These are phyloP conservation scores for Eumeta japonica DNA, from an alignment of 1,140 invertebrate genomes.

Conservation along the genomic window DNA sequence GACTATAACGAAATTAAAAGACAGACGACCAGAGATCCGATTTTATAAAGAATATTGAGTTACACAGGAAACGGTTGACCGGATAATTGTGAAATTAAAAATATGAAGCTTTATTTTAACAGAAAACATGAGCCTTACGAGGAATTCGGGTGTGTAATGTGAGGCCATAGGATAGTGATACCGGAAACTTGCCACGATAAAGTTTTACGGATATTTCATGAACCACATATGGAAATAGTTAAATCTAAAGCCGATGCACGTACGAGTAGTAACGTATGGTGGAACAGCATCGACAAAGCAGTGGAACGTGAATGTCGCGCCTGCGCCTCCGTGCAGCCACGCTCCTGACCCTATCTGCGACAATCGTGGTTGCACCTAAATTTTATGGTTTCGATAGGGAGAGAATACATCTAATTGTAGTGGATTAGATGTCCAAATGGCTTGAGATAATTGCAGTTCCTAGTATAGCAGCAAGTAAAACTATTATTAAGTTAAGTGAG, in stretches of 20 bases:
- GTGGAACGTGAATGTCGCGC: conserved; percentile 17
- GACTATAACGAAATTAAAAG: conserved; percentile 5
- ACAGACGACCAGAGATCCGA: background rate
- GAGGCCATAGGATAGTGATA: conserved; percentile 21
- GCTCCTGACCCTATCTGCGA: no score
- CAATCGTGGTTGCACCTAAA: no score
- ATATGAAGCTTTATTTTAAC: conserved; percentile 10
- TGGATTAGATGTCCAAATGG: no score
- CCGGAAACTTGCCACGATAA: conserved; percentile 12
- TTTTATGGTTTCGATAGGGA: no score
- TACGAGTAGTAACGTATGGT: conserved; percentile 39
- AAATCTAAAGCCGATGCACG: conserved; percentile 46
- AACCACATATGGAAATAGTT: conserved; percentile 22
- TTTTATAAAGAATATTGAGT: background rate
- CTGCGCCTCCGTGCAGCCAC: no score
- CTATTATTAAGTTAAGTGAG: no score
- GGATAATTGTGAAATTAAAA: conserved; percentile 1
- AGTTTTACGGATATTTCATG: conserved; percentile 26
- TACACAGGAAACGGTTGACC: conserved; percentile 3
- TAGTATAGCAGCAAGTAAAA: no score
- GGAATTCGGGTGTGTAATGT: conserved; percentile 18
- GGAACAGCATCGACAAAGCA: conserved; percentile 32
- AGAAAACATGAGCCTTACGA: conserved; percentile 13
- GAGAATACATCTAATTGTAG: no score
- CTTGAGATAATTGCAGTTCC: no score